A percentile compares a stretch with the other conserved stretches of the same genome.
phyloP scores from a whole-genome alignment of 1,140 invertebrate genomes.

The Augochlora pura region DNA sequence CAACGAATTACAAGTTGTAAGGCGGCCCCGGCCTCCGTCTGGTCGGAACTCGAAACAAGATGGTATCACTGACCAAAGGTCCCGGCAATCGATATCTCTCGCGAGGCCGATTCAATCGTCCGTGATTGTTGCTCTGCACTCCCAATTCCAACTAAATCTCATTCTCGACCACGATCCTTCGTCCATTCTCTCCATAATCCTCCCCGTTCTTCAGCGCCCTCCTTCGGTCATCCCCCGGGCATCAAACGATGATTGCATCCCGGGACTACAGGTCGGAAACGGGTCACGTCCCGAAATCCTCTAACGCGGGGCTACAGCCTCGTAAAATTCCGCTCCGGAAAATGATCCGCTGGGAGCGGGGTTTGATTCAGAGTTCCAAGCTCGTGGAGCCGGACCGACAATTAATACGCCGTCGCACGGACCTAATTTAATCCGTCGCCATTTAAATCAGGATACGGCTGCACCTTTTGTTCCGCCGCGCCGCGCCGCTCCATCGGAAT shows the following conservation, averaged over 20 bases:
- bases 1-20: constrained; percentile 38
- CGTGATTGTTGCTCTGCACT: constrained; percentile 61
- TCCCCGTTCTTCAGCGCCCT: constrained; percentile 13
- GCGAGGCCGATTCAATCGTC: constrained; percentile 65
- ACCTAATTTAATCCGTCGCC: not conserved
- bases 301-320: constrained; percentile 22
- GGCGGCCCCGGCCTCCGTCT: too few relatives aligned
- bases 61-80: constrained; percentile 29
- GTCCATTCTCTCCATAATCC: constrained; percentile 52
- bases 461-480: not conserved
- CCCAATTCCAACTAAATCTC: constrained; percentile 43
- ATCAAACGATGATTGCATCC: constrained; percentile 69
- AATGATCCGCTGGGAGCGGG: constrained; percentile 29
- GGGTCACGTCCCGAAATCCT: constrained; percentile 62
- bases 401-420: not conserved
- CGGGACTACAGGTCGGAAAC: constrained; percentile 36
- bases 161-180: constrained; percentile 47
- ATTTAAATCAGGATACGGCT: not conserved
- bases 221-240: constrained; percentile 39
- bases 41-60: constrained; percentile 33
- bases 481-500: not conserved
- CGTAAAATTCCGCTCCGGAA: constrained; percentile 32
- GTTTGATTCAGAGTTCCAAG: constrained; percentile 17
- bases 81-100: constrained; percentile 49
- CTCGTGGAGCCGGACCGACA: constrained; percentile 1